Evolutionary conservation across 2,113 vertebrate species (phyloP).

Genomic region (Anoplopoma fimbria): DNA sequence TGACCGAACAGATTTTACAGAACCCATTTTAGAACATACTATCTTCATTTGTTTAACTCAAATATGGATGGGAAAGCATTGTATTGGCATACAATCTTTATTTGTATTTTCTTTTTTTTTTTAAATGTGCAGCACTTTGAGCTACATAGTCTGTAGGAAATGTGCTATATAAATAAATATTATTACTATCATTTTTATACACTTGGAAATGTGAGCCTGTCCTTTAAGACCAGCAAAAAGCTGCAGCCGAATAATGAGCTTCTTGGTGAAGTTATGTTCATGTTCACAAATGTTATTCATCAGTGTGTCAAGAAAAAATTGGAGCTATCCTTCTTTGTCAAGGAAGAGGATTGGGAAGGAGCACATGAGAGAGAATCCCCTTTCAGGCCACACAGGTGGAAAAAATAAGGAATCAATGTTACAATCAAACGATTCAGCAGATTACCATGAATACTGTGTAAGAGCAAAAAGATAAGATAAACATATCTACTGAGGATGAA

Average conservation of each 20-base stretch:
- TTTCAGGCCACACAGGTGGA: not conserved
- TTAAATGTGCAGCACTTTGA: no score
- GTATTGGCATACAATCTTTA: no score
- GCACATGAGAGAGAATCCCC: not conserved
- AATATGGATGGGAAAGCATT: not conserved
- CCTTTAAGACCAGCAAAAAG: not conserved
- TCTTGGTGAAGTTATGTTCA: not conserved
- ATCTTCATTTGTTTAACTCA: not conserved
- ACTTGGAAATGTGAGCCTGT: not conserved
- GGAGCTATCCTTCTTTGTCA: not conserved
- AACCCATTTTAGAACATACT: not conserved
- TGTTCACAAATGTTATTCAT: not conserved
- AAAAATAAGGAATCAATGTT: not conserved
- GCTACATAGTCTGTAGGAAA: no score
- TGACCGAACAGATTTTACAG: not conserved
- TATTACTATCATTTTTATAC: no score
- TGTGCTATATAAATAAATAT: no score
- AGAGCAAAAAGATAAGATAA: not conserved
- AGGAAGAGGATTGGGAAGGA: not conserved
- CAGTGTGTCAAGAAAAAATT: not conserved
- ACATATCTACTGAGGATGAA: not conserved
- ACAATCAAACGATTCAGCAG: not conserved
- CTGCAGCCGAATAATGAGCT: not conserved
- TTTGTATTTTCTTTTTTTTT: no score
- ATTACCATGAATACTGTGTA: not conserved